These are phyloP conservation scores for Pilophorus perplexus DNA, from an alignment of 2,888 invertebrate genomes.

Conservation along the genomic window DNA sequence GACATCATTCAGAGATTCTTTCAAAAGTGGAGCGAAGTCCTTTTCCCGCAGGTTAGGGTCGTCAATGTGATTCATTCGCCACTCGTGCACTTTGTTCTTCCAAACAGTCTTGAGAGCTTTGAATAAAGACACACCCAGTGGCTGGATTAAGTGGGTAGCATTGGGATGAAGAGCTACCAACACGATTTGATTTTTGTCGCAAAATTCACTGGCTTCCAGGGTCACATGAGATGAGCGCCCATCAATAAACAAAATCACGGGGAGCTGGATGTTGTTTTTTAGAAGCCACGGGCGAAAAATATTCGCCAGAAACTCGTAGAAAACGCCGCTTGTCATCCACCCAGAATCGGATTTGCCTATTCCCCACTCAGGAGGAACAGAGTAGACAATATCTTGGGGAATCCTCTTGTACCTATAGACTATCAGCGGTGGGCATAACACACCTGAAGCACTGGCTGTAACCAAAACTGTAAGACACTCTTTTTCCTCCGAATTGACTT, in stretches of 20 bases:
- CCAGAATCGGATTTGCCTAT: slow-evolving; percentile 53
- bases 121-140: slow-evolving; percentile 48
- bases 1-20: slow-evolving; percentile 26
- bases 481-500: slow-evolving; percentile 50
- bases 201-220: slow-evolving; percentile 44
- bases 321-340: slow-evolving; percentile 53
- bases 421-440: slow-evolving; percentile 46
- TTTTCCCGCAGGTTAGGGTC: slow-evolving; percentile 32
- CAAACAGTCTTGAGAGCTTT: slow-evolving; percentile 45
- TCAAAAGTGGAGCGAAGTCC: slow-evolving; percentile 34
- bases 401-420: slow-evolving; percentile 47
- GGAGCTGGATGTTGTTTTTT: slow-evolving; percentile 50
- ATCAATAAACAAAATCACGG: slow-evolving; percentile 53
- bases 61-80: slow-evolving; percentile 47
- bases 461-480: slow-evolving; percentile 50
- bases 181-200: slow-evolving; percentile 41
- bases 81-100: slow-evolving; percentile 46
- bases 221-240: slow-evolving; percentile 52
- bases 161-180: slow-evolving; percentile 47
- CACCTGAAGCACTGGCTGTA: slow-evolving; percentile 49
- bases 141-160: slow-evolving; percentile 47
- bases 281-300: slow-evolving; percentile 52
- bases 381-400: slow-evolving; percentile 45
- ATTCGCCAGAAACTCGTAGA: slow-evolving; percentile 53
- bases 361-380: slow-evolving; percentile 50